Evolutionary conservation across 2,113 vertebrate genomes (phyloP).

Genomic region (Cinclus cinclus): DNA sequence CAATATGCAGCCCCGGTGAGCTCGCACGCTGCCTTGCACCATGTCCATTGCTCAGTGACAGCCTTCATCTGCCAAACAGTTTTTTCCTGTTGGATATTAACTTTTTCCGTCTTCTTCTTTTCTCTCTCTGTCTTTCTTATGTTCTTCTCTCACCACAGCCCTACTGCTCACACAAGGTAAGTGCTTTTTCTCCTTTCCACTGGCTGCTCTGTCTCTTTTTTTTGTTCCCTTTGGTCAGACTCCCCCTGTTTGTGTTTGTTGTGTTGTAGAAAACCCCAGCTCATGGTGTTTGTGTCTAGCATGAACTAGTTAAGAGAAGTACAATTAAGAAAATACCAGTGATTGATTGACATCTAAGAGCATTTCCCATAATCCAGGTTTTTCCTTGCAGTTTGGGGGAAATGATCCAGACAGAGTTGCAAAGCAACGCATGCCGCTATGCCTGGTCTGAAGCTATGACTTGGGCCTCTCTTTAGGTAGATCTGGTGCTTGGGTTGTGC

Average conservation of each 20-base stretch:
- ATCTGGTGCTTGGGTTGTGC: not conserved
- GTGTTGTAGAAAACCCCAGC: not conserved
- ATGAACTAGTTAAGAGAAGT: not conserved
- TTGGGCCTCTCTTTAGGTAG: rapidly evolving
- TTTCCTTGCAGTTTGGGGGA: not conserved
- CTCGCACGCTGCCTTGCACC: conserved; percentile 3
- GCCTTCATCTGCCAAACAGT: conserved; percentile 12
- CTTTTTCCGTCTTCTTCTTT: conserved; percentile 64
- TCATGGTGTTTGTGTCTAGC: not conserved
- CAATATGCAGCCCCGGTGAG: conserved; percentile 35
- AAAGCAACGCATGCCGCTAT: not conserved
- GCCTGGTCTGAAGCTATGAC: not conserved
- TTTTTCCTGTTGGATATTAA: conserved; percentile 62
- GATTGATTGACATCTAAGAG: not conserved
- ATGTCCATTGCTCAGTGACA: conserved; percentile 36
- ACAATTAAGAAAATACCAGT: not conserved
- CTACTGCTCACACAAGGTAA: conserved; percentile 82
- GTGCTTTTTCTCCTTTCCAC: conserved; percentile 51
- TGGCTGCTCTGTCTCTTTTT: conserved; percentile 10
- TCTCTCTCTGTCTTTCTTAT: conserved; percentile 48
- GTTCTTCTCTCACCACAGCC: conserved; percentile 69
- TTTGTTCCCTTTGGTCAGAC: not conserved
- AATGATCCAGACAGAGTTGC: not conserved
- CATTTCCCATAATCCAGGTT: not conserved
- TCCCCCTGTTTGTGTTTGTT: not conserved